phyloP scores from a whole-genome alignment of 1,140 invertebrate species.

The Drosophila sucinea region DNA sequence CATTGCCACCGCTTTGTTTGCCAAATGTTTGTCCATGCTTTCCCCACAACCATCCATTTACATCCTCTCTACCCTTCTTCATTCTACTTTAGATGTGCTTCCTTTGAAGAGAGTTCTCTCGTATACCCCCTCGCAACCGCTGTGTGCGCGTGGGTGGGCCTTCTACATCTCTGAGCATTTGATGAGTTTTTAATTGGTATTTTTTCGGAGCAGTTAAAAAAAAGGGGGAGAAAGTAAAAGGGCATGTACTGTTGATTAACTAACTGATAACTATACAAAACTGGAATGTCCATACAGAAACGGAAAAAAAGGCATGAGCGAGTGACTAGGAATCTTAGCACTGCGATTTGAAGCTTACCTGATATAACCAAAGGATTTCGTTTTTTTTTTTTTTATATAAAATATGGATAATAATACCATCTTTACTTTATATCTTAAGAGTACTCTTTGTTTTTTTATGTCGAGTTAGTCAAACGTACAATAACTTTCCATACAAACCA shows the following conservation, averaged over 20 bases:
- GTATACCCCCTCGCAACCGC: neutral
- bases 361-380: too few species aligned
- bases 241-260: constrained; percentile 5
- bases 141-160: constrained; percentile 6
- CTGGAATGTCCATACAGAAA: neutral
- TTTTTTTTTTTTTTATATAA: too few species aligned
- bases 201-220: constrained; percentile 17
- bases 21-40: constrained; percentile 46
- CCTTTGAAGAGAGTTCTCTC: constrained; percentile 41
- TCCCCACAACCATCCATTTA: constrained; percentile 14
- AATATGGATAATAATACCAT: too few species aligned
- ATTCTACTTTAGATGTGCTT: constrained; percentile 22
- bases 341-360: too few species aligned
- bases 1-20: constrained; percentile 30
- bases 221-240: constrained; percentile 7
- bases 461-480: too few species aligned
- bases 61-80: neutral
- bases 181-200: constrained; percentile 61
- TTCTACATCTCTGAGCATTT: constrained; percentile 34
- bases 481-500: too few species aligned
- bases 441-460: too few species aligned
- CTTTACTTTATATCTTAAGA: too few species aligned
- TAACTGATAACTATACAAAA: constrained; percentile 9
- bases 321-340: neutral
- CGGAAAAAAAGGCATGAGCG: neutral